Base-by-base conservation (phyloP, 2,113 vertebrate genomes). In the Amazona guildingii region DNA sequence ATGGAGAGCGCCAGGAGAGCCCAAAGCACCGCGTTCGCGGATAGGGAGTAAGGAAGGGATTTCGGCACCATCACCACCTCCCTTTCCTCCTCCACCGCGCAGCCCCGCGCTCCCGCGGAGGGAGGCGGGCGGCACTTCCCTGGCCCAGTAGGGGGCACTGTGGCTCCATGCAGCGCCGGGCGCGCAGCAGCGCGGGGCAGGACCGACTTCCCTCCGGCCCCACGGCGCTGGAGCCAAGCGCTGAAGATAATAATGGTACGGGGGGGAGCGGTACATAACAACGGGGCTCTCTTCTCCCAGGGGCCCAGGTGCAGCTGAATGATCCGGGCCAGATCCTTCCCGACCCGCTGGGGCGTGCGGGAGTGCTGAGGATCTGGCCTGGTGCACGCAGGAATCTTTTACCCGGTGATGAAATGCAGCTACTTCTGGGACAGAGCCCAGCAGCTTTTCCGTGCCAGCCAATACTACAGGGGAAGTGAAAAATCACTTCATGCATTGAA, bases 131-230 rank as follows among this genome's bases (percentile, higher is more conserved):
- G 55, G 51, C 46, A n/a, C 55, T 49, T 19, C 51, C 4, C 7
- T 48, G 21, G 73, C 96, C 97, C 98, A 97, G 98, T 95, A 98
- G 98, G 96, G 97, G 98, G 98, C 97, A 98, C 98, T 98, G 97
- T 96, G 96, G 95, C 96, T 98, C 98, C 96, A 98, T 89, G 97
- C 81, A 94, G 96, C 55, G 10, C 31, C 9, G 27, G 17, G 51
- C 33, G 48, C 51, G 44, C 61, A 15, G 46, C 23, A 4, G n/a
- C 33, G 76, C 28, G 29, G 49, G 20, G 57, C 29, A 67, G 77
- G 61, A 25, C 51, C 51, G 19, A 15, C 57, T 35, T 16, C 28
- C 35, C n/a, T n/a, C 41, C 37, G 43, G 49, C 19, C 41, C 6
- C 11, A 46, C 27, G 5, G 55, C 29, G 72, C 57, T 5, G 62